phyloP scores from a whole-genome alignment of 2,797 vertebrate genomes.

The Micromesistius poutassou region DNA sequence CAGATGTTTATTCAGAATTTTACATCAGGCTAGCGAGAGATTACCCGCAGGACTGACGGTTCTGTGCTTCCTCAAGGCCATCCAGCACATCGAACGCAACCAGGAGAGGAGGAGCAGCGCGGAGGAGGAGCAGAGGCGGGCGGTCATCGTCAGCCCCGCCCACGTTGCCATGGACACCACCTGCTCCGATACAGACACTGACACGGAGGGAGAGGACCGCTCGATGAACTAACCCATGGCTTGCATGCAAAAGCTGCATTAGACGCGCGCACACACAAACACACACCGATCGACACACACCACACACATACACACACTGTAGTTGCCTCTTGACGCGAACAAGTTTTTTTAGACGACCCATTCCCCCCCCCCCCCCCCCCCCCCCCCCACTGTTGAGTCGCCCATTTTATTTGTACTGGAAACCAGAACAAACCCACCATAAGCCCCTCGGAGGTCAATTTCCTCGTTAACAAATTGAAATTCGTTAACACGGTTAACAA shows the following conservation, averaged over 20 bases:
- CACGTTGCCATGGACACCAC: conserved; percentile 83
- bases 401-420: not conserved
- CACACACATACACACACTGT: conserved; percentile 9
- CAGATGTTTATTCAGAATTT: not conserved
- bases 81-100: conserved; percentile 97
- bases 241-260: conserved; percentile 3
- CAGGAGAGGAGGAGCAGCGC: conserved; percentile 84
- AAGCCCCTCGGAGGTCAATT: conserved; percentile 63
- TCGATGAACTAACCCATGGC: conserved; percentile 82
- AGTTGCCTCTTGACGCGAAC: not conserved
- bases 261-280: conserved; percentile 15
- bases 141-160: conserved; percentile 86
- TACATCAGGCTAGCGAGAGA: not conserved
- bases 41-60: not conserved
- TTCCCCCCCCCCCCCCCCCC: not conserved
- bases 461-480: conserved; percentile 42
- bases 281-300: conserved; percentile 8
- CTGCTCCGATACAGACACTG: conserved; percentile 88
- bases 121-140: conserved; percentile 87
- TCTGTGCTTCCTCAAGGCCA: conserved; percentile 73
- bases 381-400: not conserved
- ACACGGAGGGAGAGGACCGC: conserved; percentile 85
- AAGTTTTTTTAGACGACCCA: not conserved
- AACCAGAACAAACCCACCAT: conserved; percentile 56
- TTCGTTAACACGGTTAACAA: conserved; percentile 51